Percentiles rank a stretch among this genome's conserved stretches.
These are phyloP conservation scores for Coregonus clupeaformis DNA, from an alignment of 2,113 vertebrate genomes.

Conservation along the genomic window DNA sequence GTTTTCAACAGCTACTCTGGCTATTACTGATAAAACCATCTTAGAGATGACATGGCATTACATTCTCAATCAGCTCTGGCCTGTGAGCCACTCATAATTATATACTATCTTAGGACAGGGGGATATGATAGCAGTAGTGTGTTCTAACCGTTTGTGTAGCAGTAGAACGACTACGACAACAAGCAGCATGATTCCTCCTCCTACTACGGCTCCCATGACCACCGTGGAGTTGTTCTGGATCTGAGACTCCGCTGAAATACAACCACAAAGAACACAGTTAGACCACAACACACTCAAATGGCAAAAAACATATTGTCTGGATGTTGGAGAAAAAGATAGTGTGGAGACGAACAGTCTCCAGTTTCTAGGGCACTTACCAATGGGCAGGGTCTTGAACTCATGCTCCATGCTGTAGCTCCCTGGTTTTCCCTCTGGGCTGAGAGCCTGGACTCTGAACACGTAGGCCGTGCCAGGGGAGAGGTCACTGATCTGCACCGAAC, in stretches of 20 bases:
- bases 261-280: slow-evolving; percentile 11
- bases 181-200: slow-evolving; percentile 67
- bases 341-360: no score
- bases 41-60: slow-evolving; percentile 18
- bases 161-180: slow-evolving; percentile 75
- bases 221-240: slow-evolving; percentile 70
- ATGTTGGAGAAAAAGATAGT: neutral
- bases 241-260: slow-evolving; percentile 65
- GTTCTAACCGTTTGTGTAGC: slow-evolving; percentile 77
- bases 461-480: slow-evolving; percentile 84
- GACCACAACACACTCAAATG: slow-evolving; percentile 3
- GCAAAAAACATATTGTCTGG: neutral
- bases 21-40: slow-evolving; percentile 49
- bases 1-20: slow-evolving; percentile 35
- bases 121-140: neutral
- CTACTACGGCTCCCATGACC: slow-evolving; percentile 71
- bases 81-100: neutral
- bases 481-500: slow-evolving; percentile 79
- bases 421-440: slow-evolving; percentile 79
- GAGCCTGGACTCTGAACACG: slow-evolving; percentile 85
- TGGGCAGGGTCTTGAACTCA: slow-evolving; percentile 80
- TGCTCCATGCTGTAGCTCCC: slow-evolving; percentile 82
- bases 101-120: slow-evolving; percentile 45
- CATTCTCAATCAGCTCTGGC: no score
- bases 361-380: slow-evolving; percentile 51